These are phyloP conservation scores for Venturia canescens DNA, from an alignment of 1,140 invertebrate genomes.

Conservation along the genomic window DNA sequence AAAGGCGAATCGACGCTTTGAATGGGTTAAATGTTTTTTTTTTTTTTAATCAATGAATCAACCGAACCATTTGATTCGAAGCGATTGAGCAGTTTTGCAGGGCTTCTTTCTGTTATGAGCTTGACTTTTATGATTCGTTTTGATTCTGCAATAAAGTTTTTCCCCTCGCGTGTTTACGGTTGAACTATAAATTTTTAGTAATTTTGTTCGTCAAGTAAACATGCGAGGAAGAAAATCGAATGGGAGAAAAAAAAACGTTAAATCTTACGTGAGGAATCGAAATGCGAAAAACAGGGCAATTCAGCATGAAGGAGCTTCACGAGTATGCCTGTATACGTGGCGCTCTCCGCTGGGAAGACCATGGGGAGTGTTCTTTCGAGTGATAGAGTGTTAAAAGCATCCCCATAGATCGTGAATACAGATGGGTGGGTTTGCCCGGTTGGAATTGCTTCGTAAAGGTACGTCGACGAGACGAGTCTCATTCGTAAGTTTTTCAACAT, in stretches of 20 bases:
- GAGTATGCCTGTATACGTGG: slow-evolving; percentile 47
- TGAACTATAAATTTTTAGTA: no score
- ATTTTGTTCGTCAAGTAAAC: neutral
- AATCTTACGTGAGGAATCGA: slow-evolving; percentile 33
- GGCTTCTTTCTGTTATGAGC: no score
- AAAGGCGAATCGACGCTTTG: no score
- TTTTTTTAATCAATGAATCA: no score
- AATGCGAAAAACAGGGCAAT: slow-evolving; percentile 29
- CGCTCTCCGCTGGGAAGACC: slow-evolving; percentile 49
- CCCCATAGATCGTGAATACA: slow-evolving; percentile 61
- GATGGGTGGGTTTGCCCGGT: slow-evolving; percentile 51
- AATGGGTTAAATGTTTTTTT: no score
- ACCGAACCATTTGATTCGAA: no score
- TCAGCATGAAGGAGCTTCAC: slow-evolving; percentile 41
- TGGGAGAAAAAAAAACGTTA: neutral
- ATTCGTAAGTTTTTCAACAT: slow-evolving; percentile 24
- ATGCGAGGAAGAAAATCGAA: neutral
- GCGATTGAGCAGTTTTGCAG: no score
- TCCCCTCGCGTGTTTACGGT: no score
- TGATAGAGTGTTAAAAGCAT: slow-evolving; percentile 72
- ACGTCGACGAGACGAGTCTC: slow-evolving; percentile 33
- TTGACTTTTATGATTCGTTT: no score
- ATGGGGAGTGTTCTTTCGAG: slow-evolving; percentile 59
- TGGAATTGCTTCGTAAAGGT: slow-evolving; percentile 35
- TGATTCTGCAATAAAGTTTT: no score